These are phyloP conservation scores for Urocynchramus pylzowi DNA, from an alignment of 2,113 vertebrate species.

Conservation along the genomic window DNA sequence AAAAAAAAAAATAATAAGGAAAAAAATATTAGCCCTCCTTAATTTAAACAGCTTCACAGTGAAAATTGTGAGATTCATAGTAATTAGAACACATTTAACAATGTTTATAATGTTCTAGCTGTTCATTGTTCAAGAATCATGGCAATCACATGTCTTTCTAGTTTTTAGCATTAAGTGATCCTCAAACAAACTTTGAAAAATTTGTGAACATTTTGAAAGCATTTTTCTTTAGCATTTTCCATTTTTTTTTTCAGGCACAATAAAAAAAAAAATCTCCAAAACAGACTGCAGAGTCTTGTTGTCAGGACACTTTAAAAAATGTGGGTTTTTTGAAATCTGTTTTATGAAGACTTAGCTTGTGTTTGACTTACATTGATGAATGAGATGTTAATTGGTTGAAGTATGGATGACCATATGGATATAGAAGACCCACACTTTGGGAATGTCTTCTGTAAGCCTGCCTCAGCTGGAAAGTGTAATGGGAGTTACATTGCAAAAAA, in stretches of 20 bases:
- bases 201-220: not conserved
- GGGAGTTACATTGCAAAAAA: not conserved
- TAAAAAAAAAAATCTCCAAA: not conserved
- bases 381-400: not conserved
- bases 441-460: not conserved
- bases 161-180: slow-evolving; percentile 25
- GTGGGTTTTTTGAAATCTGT: not conserved
- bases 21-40: not conserved
- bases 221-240: not conserved
- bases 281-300: not conserved
- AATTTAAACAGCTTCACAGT: not conserved
- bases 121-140: not conserved
- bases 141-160: not conserved
- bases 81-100: slow-evolving; percentile 2
- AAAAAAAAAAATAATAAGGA: not conserved
- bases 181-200: slow-evolving; percentile 7
- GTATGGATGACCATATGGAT: not conserved
- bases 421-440: not conserved
- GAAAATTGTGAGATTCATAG: not conserved
- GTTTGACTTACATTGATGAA: not conserved
- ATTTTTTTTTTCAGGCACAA: not conserved
- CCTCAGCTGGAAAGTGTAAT: not conserved
- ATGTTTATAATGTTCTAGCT: not conserved
- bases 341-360: not conserved
- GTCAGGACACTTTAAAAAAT: not conserved